phyloP scores from a whole-genome alignment of 2,888 invertebrate genomes.

The Smittia aterrima region DNA sequence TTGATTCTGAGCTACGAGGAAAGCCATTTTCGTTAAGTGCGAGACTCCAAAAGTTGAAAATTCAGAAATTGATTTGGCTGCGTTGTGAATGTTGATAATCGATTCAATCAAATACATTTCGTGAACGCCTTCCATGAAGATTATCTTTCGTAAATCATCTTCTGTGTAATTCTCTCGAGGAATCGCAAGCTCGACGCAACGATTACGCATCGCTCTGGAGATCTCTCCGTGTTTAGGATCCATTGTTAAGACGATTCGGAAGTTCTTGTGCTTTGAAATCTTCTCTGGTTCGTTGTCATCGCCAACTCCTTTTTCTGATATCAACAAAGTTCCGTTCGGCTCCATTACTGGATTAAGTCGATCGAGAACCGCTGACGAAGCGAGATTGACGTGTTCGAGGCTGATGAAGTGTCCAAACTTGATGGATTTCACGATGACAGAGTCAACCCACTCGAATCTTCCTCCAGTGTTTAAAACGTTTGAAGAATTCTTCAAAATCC shows the following conservation, averaged over 20 bases:
- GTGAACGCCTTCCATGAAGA: constrained; percentile 56
- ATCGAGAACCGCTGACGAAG: constrained; percentile 94
- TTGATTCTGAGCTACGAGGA: constrained; percentile 49
- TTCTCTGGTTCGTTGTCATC: constrained; percentile 67
- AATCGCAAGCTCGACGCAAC: constrained; percentile 82
- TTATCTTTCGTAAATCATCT: constrained; percentile 58
- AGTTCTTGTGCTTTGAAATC: constrained; percentile 83
- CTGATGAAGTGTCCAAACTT: constrained; percentile 80
- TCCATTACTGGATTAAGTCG: constrained; percentile 94
- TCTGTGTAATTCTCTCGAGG: constrained; percentile 51
- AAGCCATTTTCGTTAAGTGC: constrained; percentile 50
- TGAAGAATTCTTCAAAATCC: constrained; percentile 49
- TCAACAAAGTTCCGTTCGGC: constrained; percentile 80
- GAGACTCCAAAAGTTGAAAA: constrained; percentile 51
- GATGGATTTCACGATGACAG: constrained; percentile 79
- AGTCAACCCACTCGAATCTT: constrained; percentile 91
- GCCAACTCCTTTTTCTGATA: constrained; percentile 87
- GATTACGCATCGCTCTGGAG: constrained; percentile 97
- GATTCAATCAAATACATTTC: constrained; percentile 52
- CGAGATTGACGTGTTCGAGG: constrained; percentile 91
- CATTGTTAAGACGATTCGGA: constrained; percentile 91
- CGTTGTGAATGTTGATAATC: constrained; percentile 56
- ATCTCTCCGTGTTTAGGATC: constrained; percentile 94
- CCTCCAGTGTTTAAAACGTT: constrained; percentile 76
- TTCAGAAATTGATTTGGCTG: constrained; percentile 48